Percentiles rank a stretch among this genome's conserved stretches.
These are phyloP conservation scores for Dromaius novaehollandiae DNA, from an alignment of 2,113 vertebrate species.

Conservation along the genomic window DNA sequence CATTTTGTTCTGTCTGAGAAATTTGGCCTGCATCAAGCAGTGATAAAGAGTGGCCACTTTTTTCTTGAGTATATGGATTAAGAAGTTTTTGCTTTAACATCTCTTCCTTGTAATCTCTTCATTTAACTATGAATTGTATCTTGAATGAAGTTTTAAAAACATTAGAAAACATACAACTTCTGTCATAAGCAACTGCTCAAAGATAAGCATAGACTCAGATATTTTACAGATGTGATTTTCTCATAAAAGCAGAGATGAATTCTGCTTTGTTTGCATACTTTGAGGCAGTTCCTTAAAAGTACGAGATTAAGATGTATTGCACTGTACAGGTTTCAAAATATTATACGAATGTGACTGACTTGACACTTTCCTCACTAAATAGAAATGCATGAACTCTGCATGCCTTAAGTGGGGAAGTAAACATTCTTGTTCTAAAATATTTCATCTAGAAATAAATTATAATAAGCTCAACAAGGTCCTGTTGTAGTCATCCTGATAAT, in stretches of 20 bases:
- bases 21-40: background rate
- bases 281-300: background rate
- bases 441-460: background rate
- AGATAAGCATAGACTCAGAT: background rate
- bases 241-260: background rate
- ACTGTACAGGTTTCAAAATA: background rate
- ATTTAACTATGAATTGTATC: background rate
- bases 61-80: background rate
- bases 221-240: slow-evolving; percentile 10
- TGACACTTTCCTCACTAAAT: background rate
- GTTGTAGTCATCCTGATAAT: background rate
- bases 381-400: background rate
- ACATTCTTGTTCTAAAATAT: background rate
- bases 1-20: background rate
- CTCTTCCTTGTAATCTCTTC: background rate
- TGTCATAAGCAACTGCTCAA: background rate
- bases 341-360: background rate
- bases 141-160: background rate
- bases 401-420: background rate
- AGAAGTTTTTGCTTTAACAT: background rate
- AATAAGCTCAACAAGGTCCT: background rate
- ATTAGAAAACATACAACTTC: background rate
- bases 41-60: background rate
- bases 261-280: background rate
- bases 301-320: background rate